phyloP scores from a whole-genome alignment of 2,113 vertebrate genomes.

The Corapipo altera region DNA sequence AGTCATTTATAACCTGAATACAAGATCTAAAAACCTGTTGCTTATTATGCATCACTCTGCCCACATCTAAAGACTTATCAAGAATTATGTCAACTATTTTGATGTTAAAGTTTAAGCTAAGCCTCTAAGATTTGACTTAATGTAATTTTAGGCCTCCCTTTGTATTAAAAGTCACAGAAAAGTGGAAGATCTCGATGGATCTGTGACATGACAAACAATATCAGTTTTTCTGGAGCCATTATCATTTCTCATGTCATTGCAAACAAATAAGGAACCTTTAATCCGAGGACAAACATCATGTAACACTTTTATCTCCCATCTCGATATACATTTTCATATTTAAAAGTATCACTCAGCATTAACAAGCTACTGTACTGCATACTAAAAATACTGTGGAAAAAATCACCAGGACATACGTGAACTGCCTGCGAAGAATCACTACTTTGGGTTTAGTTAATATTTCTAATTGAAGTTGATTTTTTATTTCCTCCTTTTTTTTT shows the following conservation, averaged over 20 bases:
- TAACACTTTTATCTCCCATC: constrained; percentile 30
- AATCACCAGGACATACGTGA: neutral
- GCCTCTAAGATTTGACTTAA: neutral
- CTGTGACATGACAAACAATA: constrained; percentile 43
- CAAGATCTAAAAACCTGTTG: neutral
- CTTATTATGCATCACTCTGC: neutral
- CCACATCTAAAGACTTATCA: neutral
- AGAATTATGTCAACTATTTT: constrained; percentile 18
- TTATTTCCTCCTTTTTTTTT: neutral
- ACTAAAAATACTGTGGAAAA: neutral
- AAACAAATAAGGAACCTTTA: constrained; percentile 53
- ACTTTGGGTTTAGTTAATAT: neutral
- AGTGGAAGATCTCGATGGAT: neutral
- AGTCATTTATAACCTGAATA: neutral
- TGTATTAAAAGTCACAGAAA: constrained; percentile 41
- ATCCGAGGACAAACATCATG: constrained; percentile 39
- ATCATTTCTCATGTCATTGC: constrained; percentile 51
- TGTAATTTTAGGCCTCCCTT: neutral
- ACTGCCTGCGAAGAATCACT: neutral
- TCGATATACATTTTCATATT: neutral
- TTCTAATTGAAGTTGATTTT: neutral
- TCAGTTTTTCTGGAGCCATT: constrained; percentile 9
- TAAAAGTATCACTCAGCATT: constrained; percentile 10
- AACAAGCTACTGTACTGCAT: neutral
- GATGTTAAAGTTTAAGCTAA: constrained; percentile 23